Base-by-base conservation (phyloP, 2,797 vertebrate species). In the Molothrus aeneus region DNA sequence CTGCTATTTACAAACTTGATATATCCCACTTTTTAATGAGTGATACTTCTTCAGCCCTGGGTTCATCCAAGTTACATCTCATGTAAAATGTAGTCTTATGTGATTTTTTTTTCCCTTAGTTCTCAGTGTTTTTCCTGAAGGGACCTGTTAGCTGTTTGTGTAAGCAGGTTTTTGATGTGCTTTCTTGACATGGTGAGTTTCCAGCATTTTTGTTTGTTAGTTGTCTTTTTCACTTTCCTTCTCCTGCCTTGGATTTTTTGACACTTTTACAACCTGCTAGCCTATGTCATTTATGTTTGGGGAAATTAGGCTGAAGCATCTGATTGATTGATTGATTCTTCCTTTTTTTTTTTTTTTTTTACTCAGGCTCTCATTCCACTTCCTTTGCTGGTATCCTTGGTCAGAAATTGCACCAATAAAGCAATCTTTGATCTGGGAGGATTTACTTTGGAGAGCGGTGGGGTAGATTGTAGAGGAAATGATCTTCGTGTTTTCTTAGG, bases 121-220 rank as follows among this genome's bases (percentile, higher is more conserved):
- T 79, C 13, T 64, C 6, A 24, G 0, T 59, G 9, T 48, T 84
- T 60, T 88, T 85, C 38, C 24, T 70, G 36, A 60, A 74, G 14
- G n/a, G 32, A 26, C 3, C 10, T 36, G 0, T 21, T 65, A 26
- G 0, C 22, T 63, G 7, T 65, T 71, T n/a, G 2, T 36, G 5
- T 59, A 28, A 73, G 17, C 20, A 38, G 19, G 4, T 15, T 64
- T 85, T 85, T 59, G 48, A 47, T 24, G 11, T 2, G 3, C 28
- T 82, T 90, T 83, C 31, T 60, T 13, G 17, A 16, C 6, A 10
- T 68, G 12, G 16, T 60, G 42, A 40, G 42, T 80, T 66, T 73
- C 40, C 51, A 72, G 4, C 3, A 1, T 40, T 57, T 74, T 70
- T 71, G 6, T 65, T 56, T 73, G 3, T 42, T 63, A 25, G 13